Evolutionary conservation across 2,797 vertebrate species (phyloP).

Genomic region (Chelon auratus): DNA sequence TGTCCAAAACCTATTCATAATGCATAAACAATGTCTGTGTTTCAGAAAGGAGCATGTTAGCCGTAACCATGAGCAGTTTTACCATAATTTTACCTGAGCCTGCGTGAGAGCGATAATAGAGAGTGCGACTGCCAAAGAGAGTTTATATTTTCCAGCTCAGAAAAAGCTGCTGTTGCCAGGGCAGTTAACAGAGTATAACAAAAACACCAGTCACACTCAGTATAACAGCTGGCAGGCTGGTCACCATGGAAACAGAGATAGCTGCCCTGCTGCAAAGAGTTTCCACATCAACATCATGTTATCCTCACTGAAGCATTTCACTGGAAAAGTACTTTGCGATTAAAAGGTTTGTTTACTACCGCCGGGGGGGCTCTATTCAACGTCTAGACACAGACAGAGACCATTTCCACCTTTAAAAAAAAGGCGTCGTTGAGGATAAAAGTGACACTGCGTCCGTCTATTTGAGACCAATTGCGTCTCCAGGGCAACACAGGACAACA

Average conservation of each 20-base stretch:
- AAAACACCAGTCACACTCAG: slow-evolving; percentile 42
- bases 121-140: background rate
- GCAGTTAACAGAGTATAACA: slow-evolving; percentile 17
- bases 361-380: background rate
- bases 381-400: background rate
- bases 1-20: background rate
- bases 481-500: slow-evolving; percentile 66
- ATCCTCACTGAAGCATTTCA: slow-evolving; percentile 12
- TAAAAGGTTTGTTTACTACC: slow-evolving; percentile 9
- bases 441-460: slow-evolving; percentile 16
- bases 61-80: too few species aligned
- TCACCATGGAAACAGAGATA: slow-evolving; percentile 51
- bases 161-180: slow-evolving; percentile 29
- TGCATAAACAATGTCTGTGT: too few species aligned
- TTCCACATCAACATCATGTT: slow-evolving; percentile 15
- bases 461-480: slow-evolving; percentile 50
- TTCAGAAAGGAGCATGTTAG: too few species aligned
- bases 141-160: background rate
- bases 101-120: background rate
- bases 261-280: slow-evolving; percentile 2
- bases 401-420: slow-evolving; percentile 29
- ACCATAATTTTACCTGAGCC: background rate
- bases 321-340: slow-evolving; percentile 3
- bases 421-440: slow-evolving; percentile 33
- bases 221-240: slow-evolving; percentile 42